Evolutionary conservation across 2,113 vertebrate species (phyloP).

Genomic region (Collichthys lucidus): DNA sequence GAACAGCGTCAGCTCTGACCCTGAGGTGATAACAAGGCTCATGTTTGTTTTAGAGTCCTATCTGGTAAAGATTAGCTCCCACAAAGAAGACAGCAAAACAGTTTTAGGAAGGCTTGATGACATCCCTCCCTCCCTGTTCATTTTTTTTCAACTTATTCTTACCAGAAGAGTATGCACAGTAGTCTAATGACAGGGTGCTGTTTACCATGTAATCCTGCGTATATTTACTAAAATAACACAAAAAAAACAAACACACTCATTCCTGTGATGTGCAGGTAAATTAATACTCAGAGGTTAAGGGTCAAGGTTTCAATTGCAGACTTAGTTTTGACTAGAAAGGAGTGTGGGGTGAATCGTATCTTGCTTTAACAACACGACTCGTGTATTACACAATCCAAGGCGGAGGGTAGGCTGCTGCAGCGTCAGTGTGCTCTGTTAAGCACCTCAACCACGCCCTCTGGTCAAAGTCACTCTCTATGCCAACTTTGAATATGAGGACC

Average conservation of each 20-base stretch:
- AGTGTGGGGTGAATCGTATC: slow-evolving; percentile 35
- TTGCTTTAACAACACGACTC: slow-evolving; percentile 44
- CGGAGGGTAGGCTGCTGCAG: slow-evolving; percentile 42
- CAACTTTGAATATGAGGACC: slow-evolving; percentile 32
- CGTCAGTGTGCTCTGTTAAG: slow-evolving; percentile 56
- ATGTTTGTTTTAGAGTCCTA: slow-evolving; percentile 36
- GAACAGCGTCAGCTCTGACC: slow-evolving; percentile 39
- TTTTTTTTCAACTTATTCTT: slow-evolving; percentile 2
- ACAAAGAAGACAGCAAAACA: slow-evolving; percentile 13
- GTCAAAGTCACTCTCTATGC: slow-evolving; percentile 73
- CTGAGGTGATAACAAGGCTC: slow-evolving; percentile 36
- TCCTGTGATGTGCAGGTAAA: slow-evolving; percentile 19
- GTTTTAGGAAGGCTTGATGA: not conserved
- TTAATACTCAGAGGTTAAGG: not conserved
- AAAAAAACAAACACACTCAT: not conserved
- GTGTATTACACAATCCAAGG: slow-evolving; percentile 54
- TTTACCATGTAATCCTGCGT: not conserved
- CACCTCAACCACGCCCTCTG: slow-evolving; percentile 76
- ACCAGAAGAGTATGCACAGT: too few relatives aligned
- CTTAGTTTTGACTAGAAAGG: not conserved
- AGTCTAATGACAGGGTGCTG: not conserved
- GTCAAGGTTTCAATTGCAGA: not conserved
- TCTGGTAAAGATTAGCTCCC: slow-evolving; percentile 34
- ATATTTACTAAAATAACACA: not conserved
- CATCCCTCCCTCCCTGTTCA: not conserved